phyloP scores from a whole-genome alignment of 2,797 vertebrate genomes.

The Pampus argenteus region DNA sequence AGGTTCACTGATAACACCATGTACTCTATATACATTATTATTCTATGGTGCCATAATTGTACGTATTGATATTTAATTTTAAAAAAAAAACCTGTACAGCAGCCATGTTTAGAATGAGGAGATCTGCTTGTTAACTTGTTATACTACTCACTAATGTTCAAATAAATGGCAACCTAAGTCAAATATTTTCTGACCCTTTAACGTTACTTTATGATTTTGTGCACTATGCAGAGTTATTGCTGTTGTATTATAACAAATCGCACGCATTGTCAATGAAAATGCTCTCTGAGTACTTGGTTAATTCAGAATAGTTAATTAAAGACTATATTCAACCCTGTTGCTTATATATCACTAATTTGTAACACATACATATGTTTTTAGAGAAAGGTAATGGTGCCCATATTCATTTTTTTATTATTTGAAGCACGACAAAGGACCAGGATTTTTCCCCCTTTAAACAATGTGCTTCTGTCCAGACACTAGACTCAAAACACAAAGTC shows the following conservation, averaged over 20 bases:
- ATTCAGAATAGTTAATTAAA: background rate
- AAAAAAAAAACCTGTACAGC: background rate
- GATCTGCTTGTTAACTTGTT: background rate
- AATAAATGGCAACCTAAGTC: slow-evolving; percentile 18
- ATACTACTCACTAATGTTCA: background rate
- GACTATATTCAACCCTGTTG: background rate
- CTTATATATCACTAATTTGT: too few relatives aligned
- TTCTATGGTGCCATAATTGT: background rate
- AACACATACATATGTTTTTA: too few relatives aligned
- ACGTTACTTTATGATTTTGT: background rate
- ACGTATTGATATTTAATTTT: background rate
- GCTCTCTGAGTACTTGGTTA: background rate
- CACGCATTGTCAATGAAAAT: background rate
- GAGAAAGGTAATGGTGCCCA: too few relatives aligned
- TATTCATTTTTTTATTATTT: too few relatives aligned
- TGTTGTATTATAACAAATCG: background rate
- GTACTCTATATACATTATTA: background rate
- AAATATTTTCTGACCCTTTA: background rate
- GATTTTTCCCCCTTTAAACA: too few relatives aligned
- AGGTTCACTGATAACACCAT: background rate
- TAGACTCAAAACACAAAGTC: background rate
- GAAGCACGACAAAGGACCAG: too few relatives aligned
- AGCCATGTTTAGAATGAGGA: background rate
- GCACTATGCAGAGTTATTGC: background rate
- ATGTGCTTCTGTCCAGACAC: background rate